Conservation (phyloP, 2,113 vertebrate species). For the Ammospiza nelsoni region DNA sequence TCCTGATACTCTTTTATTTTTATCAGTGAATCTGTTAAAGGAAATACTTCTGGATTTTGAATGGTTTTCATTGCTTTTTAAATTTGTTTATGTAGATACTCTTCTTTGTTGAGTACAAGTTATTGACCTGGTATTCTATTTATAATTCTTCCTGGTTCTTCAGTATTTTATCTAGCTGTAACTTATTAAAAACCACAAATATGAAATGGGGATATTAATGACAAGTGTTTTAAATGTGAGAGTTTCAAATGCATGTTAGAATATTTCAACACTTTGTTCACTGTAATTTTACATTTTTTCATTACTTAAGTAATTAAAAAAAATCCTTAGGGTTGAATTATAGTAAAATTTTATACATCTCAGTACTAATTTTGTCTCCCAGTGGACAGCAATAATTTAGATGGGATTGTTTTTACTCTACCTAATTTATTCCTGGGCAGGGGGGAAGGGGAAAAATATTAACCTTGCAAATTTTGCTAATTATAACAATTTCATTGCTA, state of each 20-base stretch:
- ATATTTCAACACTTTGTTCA: slow-evolving; percentile 41
- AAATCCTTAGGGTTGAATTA: slow-evolving; percentile 69
- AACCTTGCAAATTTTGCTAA: background rate
- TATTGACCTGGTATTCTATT: slow-evolving; percentile 45
- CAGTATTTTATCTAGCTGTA: slow-evolving; percentile 50
- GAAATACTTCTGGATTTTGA: slow-evolving; percentile 47
- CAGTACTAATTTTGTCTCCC: slow-evolving; percentile 68
- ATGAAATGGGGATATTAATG: slow-evolving; percentile 69
- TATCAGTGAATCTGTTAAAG: slow-evolving; percentile 61
- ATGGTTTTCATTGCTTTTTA: background rate
- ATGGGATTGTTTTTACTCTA: slow-evolving; percentile 61
- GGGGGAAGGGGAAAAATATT: background rate
- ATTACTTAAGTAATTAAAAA: slow-evolving; percentile 72
- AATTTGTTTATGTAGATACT: slow-evolving; percentile 2
- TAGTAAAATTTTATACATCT: slow-evolving; percentile 66
- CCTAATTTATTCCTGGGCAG: slow-evolving; percentile 56
- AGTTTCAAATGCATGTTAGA: slow-evolving; percentile 46
- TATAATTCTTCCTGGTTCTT: slow-evolving; percentile 10
- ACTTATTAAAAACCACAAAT: slow-evolving; percentile 65
- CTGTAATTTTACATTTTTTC: slow-evolving; percentile 70
- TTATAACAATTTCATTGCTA: background rate
- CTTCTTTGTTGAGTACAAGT: slow-evolving; percentile 32
- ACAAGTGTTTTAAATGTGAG: slow-evolving; percentile 62
- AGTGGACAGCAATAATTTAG: slow-evolving; percentile 66
- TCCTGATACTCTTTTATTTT: slow-evolving; percentile 47